These are phyloP conservation scores for western clawed frog (Xenopus tropicalis) DNA, from an alignment of 2,113 vertebrate species.

Conservation along the genomic window DNA sequence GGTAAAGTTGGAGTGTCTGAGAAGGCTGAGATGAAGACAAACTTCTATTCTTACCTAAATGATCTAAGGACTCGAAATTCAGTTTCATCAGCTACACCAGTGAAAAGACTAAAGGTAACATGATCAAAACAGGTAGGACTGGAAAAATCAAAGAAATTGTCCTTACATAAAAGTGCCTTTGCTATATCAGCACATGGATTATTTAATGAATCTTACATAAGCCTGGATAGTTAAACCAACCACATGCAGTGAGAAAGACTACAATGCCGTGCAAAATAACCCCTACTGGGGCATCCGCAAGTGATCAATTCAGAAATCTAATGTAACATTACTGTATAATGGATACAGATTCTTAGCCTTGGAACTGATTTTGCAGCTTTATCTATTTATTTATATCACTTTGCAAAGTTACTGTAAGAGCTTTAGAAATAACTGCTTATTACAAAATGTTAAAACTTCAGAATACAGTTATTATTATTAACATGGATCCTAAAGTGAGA, in stretches of 20 bases:
- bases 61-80: slow-evolving; percentile 83
- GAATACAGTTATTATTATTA: no score
- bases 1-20: slow-evolving; percentile 84
- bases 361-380: slow-evolving; percentile 7
- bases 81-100: slow-evolving; percentile 72
- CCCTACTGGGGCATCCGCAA: slow-evolving; percentile 35
- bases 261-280: slow-evolving; percentile 16
- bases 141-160: slow-evolving; percentile 29
- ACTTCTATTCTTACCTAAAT: slow-evolving; percentile 77
- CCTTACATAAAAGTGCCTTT: slow-evolving; percentile 39
- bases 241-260: slow-evolving; percentile 19
- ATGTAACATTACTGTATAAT: slow-evolving; percentile 7
- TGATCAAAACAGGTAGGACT: slow-evolving; percentile 5
- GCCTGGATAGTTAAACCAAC: slow-evolving; percentile 34
- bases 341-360: not conserved
- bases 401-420: no score
- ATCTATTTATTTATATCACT: not conserved
- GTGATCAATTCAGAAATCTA: slow-evolving; percentile 16
- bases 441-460: no score
- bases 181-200: slow-evolving; percentile 38
- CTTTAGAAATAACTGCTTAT: no score
- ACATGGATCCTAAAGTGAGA: no score
- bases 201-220: slow-evolving; percentile 42
- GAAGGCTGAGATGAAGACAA: slow-evolving; percentile 63
- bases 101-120: slow-evolving; percentile 85